phyloP scores from a whole-genome alignment of 1,140 invertebrate species.

The Micrasema minimum region DNA sequence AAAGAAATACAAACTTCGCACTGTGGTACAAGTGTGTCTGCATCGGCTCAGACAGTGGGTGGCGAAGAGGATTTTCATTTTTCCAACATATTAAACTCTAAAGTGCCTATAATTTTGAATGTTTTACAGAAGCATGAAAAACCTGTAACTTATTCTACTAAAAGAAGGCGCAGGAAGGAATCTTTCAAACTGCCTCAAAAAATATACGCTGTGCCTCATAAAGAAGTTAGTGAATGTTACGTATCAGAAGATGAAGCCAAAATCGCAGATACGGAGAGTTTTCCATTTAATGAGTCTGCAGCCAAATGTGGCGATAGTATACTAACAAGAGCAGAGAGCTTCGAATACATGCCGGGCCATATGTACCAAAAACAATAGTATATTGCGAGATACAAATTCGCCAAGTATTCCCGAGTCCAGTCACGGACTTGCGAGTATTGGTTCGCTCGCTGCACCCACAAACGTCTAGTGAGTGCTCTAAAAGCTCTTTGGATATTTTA shows the following conservation, averaged over 20 bases:
- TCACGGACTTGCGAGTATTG: background rate
- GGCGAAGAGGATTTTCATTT: constrained; percentile 8
- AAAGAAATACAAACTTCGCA: constrained; percentile 64
- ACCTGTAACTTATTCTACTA: constrained; percentile 7
- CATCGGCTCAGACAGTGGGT: constrained; percentile 26
- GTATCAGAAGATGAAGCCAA: constrained; percentile 13
- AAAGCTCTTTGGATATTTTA: background rate
- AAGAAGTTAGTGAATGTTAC: background rate
- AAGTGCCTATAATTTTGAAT: constrained; percentile 42
- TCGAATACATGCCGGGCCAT: constrained; percentile 66
- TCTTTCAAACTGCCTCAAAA: constrained; percentile 10
- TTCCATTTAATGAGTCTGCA: background rate
- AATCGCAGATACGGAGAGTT: constrained; percentile 9
- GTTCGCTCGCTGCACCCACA: background rate
- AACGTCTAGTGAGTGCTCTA: constrained; percentile 12
- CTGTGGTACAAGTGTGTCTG: constrained; percentile 49
- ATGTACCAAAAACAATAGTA: constrained; percentile 57
- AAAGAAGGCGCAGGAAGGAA: constrained; percentile 5
- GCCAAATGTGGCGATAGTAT: constrained; percentile 46
- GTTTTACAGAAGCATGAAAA: constrained; percentile 13
- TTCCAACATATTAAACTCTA: constrained; percentile 34
- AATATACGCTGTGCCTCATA: background rate
- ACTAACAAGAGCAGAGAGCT: constrained; percentile 64
- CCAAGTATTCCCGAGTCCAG: constrained; percentile 41
- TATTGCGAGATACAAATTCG: constrained; percentile 44